A percentile compares a stretch with the other conserved stretches of the same genome.
These are phyloP conservation scores for Lordiphosa fenestrarum DNA, from an alignment of 2,888 invertebrate species.

Conservation along the genomic window DNA sequence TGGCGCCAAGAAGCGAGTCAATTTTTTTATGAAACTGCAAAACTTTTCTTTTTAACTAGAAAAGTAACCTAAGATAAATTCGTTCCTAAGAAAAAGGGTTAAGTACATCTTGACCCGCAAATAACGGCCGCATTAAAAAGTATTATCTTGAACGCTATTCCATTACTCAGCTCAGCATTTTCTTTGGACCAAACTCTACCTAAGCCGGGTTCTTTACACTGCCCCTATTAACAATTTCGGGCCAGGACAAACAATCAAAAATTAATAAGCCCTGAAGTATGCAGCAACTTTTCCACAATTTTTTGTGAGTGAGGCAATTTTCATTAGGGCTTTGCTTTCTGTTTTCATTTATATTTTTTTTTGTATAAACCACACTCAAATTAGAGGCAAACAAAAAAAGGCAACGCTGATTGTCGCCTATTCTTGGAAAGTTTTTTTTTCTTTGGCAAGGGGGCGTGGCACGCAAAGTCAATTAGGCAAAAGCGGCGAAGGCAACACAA, in stretches of 20 bases:
- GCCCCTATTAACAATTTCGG: slow-evolving; percentile 15
- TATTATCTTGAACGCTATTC: not conserved
- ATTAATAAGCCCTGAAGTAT: slow-evolving; percentile 62
- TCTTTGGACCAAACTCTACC: slow-evolving; percentile 1
- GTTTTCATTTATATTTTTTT: slow-evolving; percentile 16
- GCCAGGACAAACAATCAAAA: slow-evolving; percentile 37
- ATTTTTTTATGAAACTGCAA: too few relatives aligned
- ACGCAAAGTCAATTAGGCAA: slow-evolving; percentile 69
- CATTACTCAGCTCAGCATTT: slow-evolving; percentile 12
- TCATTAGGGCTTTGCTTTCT: slow-evolving; percentile 19
- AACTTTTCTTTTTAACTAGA: too few relatives aligned
- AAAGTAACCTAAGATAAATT: too few relatives aligned
- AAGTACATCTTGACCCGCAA: too few relatives aligned
- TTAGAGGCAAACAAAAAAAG: slow-evolving; percentile 61
- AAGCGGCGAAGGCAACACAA: slow-evolving; percentile 60
- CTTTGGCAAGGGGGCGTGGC: slow-evolving; percentile 10
- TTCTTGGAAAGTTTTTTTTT: slow-evolving; percentile 49
- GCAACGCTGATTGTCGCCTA: slow-evolving; percentile 66
- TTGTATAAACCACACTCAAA: slow-evolving; percentile 65
- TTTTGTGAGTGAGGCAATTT: slow-evolving; percentile 35
- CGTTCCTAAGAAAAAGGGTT: too few relatives aligned
- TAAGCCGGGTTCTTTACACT: slow-evolving; percentile 1
- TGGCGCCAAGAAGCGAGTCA: too few relatives aligned
- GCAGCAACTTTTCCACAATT: slow-evolving; percentile 33
- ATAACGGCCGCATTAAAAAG: too few relatives aligned